A percentile compares a stretch with the other conserved stretches of the same genome.
Conservation (phyloP, 2,797 vertebrate genomes). For the Myotis vivesi region DNA sequence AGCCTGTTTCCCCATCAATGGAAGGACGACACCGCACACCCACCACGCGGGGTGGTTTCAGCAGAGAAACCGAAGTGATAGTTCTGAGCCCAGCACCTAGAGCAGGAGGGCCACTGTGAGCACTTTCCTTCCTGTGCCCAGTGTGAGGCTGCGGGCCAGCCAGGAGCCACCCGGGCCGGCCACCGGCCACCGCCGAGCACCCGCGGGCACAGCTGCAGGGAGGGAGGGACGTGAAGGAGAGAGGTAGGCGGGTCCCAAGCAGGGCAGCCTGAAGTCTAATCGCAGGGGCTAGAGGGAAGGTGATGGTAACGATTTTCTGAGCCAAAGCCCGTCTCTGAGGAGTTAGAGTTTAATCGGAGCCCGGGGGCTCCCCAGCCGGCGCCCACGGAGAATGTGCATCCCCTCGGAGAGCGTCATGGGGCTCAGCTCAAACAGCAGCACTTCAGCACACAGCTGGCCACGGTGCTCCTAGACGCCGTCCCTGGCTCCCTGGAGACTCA, state of each 20-base stretch:
- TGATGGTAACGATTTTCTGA: too few relatives aligned
- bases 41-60: background rate
- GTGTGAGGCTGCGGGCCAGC: background rate
- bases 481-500: background rate
- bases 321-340: background rate
- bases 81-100: background rate
- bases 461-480: background rate
- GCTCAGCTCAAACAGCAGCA: background rate
- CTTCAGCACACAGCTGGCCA: background rate
- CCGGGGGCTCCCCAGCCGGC: background rate
- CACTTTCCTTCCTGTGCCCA: background rate
- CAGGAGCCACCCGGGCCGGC: background rate
- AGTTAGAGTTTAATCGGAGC: background rate
- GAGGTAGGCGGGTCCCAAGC: background rate
- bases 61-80: background rate
- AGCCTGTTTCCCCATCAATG: background rate
- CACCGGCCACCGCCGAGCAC: background rate
- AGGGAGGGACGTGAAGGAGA: background rate
- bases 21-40: background rate
- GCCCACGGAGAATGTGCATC: background rate
- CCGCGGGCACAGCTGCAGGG: background rate
- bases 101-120: background rate
- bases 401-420: accelerated
- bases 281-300: background rate
- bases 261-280: too few relatives aligned